Conservation (phyloP, 1,140 invertebrate species). For the Philaenus spumarius region DNA sequence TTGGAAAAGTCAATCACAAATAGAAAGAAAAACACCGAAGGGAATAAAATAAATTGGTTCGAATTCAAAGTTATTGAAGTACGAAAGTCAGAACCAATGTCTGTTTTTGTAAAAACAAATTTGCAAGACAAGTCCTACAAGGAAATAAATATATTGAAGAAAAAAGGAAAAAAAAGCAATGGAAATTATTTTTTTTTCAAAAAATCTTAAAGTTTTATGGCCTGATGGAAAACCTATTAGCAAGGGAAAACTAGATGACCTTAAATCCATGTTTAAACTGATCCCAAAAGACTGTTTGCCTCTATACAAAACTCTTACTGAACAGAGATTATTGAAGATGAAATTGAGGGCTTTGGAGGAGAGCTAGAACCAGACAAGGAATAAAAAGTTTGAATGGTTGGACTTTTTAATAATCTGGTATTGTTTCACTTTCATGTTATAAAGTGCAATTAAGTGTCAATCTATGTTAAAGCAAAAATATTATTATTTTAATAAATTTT, state of each 20-base stretch:
- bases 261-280: background rate
- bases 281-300: conserved; percentile 17
- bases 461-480: too few species aligned
- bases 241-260: background rate
- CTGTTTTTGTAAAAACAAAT: conserved; percentile 8
- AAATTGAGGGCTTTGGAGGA: too few species aligned
- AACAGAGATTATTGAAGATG: too few species aligned
- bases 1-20: conserved; percentile 9
- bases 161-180: background rate
- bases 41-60: conserved; percentile 9
- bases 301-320: too few species aligned
- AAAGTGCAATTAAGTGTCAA: too few species aligned
- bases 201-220: conserved; percentile 9
- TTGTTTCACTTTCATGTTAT: too few species aligned
- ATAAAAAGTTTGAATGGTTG: too few species aligned
- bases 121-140: conserved; percentile 3
- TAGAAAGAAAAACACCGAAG: background rate
- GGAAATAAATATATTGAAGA: conserved; percentile 16
- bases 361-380: too few species aligned
- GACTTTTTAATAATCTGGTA: too few species aligned
- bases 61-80: conserved; percentile 1
- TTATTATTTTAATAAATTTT: too few species aligned
- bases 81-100: conserved; percentile 5
- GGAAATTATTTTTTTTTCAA: background rate
- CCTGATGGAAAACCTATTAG: conserved; percentile 18